Conservation (phyloP, 2,797 vertebrate genomes). For the Hydrolagus colliei region DNA sequence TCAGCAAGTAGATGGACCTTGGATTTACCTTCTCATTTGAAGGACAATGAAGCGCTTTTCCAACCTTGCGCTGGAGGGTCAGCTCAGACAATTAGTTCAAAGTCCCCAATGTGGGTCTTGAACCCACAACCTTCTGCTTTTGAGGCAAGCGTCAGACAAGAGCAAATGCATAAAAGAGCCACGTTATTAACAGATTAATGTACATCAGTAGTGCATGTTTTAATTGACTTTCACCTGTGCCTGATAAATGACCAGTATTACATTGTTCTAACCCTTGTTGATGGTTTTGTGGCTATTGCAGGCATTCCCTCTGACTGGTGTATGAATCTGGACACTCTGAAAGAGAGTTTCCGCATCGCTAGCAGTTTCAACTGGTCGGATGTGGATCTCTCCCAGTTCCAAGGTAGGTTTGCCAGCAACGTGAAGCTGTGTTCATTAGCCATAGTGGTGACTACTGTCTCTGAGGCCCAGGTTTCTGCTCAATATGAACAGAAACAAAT, state of each 20-base stretch:
- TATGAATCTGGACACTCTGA: slow-evolving; percentile 83
- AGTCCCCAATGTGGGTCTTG: too few species aligned
- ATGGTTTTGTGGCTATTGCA: slow-evolving; percentile 45
- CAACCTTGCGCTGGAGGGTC: too few species aligned
- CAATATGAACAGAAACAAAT: not conserved
- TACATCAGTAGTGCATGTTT: too few species aligned
- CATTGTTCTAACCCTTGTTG: slow-evolving; percentile 24
- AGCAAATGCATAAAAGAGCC: too few species aligned
- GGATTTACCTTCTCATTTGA: too few species aligned
- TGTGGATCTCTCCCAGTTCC: slow-evolving; percentile 85
- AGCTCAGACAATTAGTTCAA: too few species aligned
- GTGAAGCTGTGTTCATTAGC: slow-evolving; percentile 1
- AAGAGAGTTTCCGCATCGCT: slow-evolving; percentile 88
- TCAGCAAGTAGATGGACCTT: too few species aligned
- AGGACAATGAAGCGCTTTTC: too few species aligned
- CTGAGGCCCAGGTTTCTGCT: slow-evolving; percentile 11
- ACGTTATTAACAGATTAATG: too few species aligned
- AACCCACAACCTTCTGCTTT: too few species aligned
- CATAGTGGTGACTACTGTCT: not conserved
- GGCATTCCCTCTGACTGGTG: slow-evolving; percentile 80
- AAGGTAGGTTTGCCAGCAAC: slow-evolving; percentile 57
- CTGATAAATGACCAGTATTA: not conserved
- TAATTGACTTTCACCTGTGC: too few species aligned
- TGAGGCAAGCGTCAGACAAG: too few species aligned
- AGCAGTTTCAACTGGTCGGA: slow-evolving; percentile 91